Conservation (phyloP, 2,888 invertebrate species). For the Drosophila subquinaria region DNA sequence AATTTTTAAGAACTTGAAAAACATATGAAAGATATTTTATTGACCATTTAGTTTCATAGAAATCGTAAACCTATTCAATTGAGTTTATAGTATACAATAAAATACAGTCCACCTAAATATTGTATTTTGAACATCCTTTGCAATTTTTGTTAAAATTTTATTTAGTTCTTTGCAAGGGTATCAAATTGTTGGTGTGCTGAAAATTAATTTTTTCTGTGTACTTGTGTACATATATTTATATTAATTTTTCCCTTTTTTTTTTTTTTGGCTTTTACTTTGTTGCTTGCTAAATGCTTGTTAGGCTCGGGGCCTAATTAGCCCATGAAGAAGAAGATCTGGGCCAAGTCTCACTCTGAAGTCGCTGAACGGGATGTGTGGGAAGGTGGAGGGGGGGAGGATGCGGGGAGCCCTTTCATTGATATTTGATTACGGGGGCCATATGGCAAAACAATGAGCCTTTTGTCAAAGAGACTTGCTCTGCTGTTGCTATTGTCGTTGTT, state of each 20-base stretch:
- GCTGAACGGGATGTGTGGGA: not conserved
- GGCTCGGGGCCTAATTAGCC: constrained; percentile 62
- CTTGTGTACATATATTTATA: no score
- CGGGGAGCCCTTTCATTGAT: constrained; percentile 60
- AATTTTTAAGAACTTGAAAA: no score
- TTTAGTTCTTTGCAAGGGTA: not conserved
- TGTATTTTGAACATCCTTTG: no score
- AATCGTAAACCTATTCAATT: no score
- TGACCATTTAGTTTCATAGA: no score
- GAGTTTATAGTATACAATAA: no score
- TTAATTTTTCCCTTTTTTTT: not conserved
- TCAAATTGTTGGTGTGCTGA: not conserved
- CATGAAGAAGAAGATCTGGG: constrained; percentile 30
- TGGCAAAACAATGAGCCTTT: constrained; percentile 67
- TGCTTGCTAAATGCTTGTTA: constrained; percentile 31
- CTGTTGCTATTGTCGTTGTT: not conserved
- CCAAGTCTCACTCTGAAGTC: constrained; percentile 14
- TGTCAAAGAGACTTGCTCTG: constrained; percentile 39
- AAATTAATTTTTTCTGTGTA: not conserved
- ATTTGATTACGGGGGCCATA: constrained; percentile 66
- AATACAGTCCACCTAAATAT: no score
- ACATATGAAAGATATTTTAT: no score
- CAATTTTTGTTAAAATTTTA: not conserved
- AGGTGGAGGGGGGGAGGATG: no score
- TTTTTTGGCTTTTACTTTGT: constrained; percentile 5